Conservation (phyloP, 2,888 invertebrate genomes). For the Alsophila aescularia region DNA sequence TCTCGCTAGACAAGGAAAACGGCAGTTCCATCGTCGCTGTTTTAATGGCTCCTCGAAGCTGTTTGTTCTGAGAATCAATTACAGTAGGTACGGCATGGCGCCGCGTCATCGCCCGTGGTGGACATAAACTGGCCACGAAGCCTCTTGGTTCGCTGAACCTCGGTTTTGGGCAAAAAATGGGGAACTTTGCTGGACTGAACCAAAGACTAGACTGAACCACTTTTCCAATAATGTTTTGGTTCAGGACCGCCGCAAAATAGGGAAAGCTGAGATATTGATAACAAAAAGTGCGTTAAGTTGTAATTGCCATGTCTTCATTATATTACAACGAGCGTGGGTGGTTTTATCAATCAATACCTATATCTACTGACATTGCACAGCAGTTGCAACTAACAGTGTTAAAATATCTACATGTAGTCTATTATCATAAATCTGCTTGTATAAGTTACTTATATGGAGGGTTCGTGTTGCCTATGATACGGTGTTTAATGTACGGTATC, state of each 20-base stretch:
- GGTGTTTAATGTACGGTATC: conserved; percentile 1
- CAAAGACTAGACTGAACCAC: background rate
- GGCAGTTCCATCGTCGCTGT: conserved; percentile 30
- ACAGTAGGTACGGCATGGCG: conserved; percentile 44
- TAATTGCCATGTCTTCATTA: too few species aligned
- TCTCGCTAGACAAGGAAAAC: conserved; percentile 31
- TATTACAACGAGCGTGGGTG: too few species aligned
- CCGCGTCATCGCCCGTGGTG: conserved; percentile 53
- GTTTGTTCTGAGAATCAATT: conserved; percentile 65
- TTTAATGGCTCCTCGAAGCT: conserved; percentile 39
- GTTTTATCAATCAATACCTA: too few species aligned
- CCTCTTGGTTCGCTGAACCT: conserved; percentile 53
- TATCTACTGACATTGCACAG: too few species aligned
- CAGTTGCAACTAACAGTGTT: too few species aligned
- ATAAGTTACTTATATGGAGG: too few species aligned
- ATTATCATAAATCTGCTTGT: too few species aligned
- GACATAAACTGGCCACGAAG: conserved; percentile 49
- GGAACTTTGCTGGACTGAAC: conserved; percentile 7
- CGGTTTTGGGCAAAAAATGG: conserved; percentile 18
- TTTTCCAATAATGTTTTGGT: background rate
- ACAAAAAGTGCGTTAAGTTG: too few species aligned
- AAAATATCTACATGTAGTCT: too few species aligned
- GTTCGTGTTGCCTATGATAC: background rate
- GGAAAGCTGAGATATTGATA: too few species aligned
- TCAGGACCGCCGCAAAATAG: too few species aligned